These are phyloP conservation scores for Byasa hedistus DNA, from an alignment of 2,888 invertebrate genomes.

Conservation along the genomic window DNA sequence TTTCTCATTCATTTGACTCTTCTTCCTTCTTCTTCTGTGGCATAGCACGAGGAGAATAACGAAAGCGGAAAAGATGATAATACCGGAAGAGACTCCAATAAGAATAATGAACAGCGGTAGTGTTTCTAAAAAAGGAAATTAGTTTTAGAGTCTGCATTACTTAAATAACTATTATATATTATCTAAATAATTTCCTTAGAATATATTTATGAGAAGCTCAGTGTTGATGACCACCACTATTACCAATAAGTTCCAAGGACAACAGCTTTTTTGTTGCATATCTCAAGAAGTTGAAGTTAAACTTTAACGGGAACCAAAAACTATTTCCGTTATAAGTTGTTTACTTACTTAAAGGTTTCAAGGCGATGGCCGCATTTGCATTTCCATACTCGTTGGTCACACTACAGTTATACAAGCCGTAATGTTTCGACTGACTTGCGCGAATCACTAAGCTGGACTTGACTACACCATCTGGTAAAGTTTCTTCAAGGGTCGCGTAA, in stretches of 20 bases:
- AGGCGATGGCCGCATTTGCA: slow-evolving; percentile 89
- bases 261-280: too few species aligned
- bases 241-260: too few species aligned
- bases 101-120: slow-evolving; percentile 90
- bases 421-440: slow-evolving; percentile 90
- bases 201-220: too few species aligned
- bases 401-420: slow-evolving; percentile 95
- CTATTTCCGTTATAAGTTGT: not conserved
- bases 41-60: slow-evolving; percentile 90
- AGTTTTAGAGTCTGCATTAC: not conserved
- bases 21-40: slow-evolving; percentile 81
- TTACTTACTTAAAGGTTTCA: slow-evolving; percentile 93
- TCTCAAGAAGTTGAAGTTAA: too few species aligned
- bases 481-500: slow-evolving; percentile 86
- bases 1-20: slow-evolving; percentile 76
- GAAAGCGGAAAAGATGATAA: slow-evolving; percentile 90
- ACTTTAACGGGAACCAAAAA: too few species aligned
- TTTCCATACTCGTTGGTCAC: slow-evolving; percentile 94
- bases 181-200: not conserved
- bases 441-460: slow-evolving; percentile 92
- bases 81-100: slow-evolving; percentile 90
- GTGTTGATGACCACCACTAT: too few species aligned
- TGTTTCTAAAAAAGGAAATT: slow-evolving; percentile 79
- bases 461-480: slow-evolving; percentile 85
- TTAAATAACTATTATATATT: not conserved